Evolutionary conservation across 2,797 vertebrate genomes (phyloP).

Genomic region (Antrozous pallidus): DNA sequence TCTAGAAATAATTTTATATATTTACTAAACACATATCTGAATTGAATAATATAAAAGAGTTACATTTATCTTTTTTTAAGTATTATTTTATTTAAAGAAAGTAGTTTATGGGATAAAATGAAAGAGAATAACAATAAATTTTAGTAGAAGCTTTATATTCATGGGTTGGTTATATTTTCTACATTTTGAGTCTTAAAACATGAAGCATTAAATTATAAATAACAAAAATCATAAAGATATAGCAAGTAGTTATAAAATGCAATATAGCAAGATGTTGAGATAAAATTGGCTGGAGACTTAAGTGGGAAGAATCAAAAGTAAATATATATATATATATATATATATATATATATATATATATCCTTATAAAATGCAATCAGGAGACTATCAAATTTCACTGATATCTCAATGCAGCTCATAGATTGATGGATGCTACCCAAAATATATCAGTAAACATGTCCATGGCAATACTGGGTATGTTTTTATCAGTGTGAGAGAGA

Average conservation of each 20-base stretch:
- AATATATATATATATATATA: too few relatives aligned
- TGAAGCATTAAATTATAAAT: constrained; percentile 26
- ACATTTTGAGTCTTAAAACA: neutral
- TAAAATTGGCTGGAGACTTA: constrained; percentile 23
- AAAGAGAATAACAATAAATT: neutral
- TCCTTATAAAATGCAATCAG: constrained; percentile 17
- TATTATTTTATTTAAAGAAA: neutral
- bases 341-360: too few relatives aligned
- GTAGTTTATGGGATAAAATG: neutral
- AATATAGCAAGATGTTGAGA: constrained; percentile 1
- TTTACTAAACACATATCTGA: neutral
- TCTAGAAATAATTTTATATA: neutral
- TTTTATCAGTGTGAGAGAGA: constrained; percentile 36
- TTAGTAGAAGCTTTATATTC: neutral
- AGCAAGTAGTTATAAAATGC: constrained; percentile 8
- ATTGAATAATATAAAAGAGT: neutral
- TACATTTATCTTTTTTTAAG: constrained; percentile 1
- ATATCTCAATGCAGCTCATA: neutral
- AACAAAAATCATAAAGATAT: constrained; percentile 28
- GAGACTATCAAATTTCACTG: constrained; percentile 23
- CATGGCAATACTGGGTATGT: neutral
- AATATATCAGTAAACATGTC: constrained; percentile 20
- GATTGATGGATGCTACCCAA: constrained; percentile 8
- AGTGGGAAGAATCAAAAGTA: neutral
- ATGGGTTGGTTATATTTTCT: neutral